Conservation (phyloP, 2,888 invertebrate species). For the Drosophila ezoana region DNA sequence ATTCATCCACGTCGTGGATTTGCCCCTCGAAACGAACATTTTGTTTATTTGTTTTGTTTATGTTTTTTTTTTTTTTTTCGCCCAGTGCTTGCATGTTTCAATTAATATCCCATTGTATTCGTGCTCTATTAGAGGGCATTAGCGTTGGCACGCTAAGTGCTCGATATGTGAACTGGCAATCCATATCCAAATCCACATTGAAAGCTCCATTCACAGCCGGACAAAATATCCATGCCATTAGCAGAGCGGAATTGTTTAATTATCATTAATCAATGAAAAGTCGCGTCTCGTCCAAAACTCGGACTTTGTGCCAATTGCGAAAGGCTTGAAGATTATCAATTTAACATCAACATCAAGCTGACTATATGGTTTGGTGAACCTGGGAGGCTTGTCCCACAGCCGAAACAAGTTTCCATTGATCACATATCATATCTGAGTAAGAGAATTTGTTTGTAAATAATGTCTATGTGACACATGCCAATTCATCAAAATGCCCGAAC, state of each 20-base stretch:
- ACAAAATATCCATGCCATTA: constrained; percentile 38
- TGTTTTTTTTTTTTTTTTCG: constrained; percentile 13
- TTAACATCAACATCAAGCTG: constrained; percentile 13
- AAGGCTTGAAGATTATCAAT: constrained; percentile 30
- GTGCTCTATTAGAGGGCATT: constrained; percentile 67
- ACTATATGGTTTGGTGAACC: constrained; percentile 9
- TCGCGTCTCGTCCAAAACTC: constrained; percentile 12
- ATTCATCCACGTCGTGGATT: constrained; percentile 32
- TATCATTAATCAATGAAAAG: constrained; percentile 58
- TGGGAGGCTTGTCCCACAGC: constrained; percentile 44
- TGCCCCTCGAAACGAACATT: constrained; percentile 36
- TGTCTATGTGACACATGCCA: constrained; percentile 15
- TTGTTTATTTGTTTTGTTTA: constrained; percentile 16
- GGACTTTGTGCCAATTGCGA: constrained; percentile 47
- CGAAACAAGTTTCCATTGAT: constrained; percentile 35
- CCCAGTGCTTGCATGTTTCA: constrained; percentile 65
- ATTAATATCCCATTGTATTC: constrained; percentile 63
- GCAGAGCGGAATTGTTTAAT: constrained; percentile 59
- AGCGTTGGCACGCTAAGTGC: constrained; percentile 64
- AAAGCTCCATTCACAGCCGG: constrained; percentile 40
- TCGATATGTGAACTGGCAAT: constrained; percentile 42
- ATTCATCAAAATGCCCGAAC: constrained; percentile 46
- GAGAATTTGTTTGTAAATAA: not conserved
- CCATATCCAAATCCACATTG: constrained; percentile 12
- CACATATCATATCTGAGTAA: not conserved